These are phyloP conservation scores for Euspilapteryx auroguttella DNA, from an alignment of 2,888 invertebrate species.

Conservation along the genomic window DNA sequence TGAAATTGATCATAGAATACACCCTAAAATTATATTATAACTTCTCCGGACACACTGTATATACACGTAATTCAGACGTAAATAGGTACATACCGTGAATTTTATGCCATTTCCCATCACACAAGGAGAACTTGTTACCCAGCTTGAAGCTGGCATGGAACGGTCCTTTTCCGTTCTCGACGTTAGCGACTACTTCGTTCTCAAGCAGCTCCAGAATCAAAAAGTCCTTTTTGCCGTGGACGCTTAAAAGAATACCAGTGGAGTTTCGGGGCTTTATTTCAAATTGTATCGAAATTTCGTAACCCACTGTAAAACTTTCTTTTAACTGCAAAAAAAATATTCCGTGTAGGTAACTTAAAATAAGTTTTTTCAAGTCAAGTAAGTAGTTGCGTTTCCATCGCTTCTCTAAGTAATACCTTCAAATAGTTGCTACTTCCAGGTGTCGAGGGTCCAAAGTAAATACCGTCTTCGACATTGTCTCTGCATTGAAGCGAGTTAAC, in stretches of 20 bases:
- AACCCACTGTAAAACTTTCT: constrained; percentile 79
- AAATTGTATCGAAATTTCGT: constrained; percentile 76
- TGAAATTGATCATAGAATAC: too few species aligned
- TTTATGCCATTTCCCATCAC: constrained; percentile 95
- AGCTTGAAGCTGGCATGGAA: constrained; percentile 73
- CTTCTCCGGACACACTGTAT: too few species aligned
- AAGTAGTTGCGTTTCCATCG: constrained; percentile 2
- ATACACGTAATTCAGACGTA: too few species aligned
- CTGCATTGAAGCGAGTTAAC: constrained; percentile 78
- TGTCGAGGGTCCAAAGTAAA: constrained; percentile 76
- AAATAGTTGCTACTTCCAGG: constrained; percentile 66
- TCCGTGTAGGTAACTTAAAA: too few species aligned
- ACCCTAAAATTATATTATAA: too few species aligned
- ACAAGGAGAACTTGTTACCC: constrained; percentile 71
- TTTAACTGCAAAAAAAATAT: constrained; percentile 32
- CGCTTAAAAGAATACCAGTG: constrained; percentile 83
- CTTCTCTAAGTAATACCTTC: constrained; percentile 54
- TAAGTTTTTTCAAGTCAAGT: too few species aligned
- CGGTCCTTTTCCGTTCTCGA: constrained; percentile 81
- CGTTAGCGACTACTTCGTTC: constrained; percentile 80
- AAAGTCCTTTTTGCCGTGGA: constrained; percentile 82
- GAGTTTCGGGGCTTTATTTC: constrained; percentile 85
- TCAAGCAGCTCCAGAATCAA: constrained; percentile 86
- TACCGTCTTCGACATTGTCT: constrained; percentile 75
- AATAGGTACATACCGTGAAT: constrained; percentile 72